Evolutionary conservation across 2,888 invertebrate genomes (phyloP).

Genomic region (Smittia aterrima): DNA sequence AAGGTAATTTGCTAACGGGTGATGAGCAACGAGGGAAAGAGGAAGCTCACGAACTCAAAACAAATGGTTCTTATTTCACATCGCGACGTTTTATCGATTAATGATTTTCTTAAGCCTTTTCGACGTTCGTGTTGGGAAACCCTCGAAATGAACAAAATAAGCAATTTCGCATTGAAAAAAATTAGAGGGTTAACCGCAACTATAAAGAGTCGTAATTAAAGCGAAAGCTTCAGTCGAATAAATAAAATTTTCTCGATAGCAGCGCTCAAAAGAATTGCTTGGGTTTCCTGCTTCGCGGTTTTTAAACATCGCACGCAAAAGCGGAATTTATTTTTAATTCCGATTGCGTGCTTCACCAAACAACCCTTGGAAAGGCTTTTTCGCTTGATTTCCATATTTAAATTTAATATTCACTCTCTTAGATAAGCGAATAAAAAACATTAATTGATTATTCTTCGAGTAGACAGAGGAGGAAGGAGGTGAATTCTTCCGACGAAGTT

Average conservation of each 20-base stretch:
- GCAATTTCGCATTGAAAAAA: neutral
- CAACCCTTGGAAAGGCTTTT: neutral
- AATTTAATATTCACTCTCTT: conserved; percentile 31
- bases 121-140: neutral
- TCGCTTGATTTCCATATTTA: conserved; percentile 38
- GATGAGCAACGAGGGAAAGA: too few relatives aligned
- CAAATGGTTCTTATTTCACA: too few relatives aligned
- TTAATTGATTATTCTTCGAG: conserved; percentile 31
- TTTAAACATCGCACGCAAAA: conserved; percentile 19
- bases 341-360: conserved; percentile 28
- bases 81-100: neutral
- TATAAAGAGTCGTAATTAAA: neutral
- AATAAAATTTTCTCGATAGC: neutral
- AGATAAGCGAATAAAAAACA: conserved; percentile 14
- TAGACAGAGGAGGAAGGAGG: neutral
- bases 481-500: too few relatives aligned
- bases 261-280: neutral
- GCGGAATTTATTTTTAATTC: conserved; percentile 38
- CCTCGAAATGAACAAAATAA: neutral
- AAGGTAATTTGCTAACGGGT: too few relatives aligned
- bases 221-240: neutral
- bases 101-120: neutral
- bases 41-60: too few relatives aligned
- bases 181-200: neutral
- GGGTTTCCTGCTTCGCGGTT: neutral